Base-by-base conservation (phyloP, 2,113 vertebrate species). In the Hoplias malabaricus region DNA sequence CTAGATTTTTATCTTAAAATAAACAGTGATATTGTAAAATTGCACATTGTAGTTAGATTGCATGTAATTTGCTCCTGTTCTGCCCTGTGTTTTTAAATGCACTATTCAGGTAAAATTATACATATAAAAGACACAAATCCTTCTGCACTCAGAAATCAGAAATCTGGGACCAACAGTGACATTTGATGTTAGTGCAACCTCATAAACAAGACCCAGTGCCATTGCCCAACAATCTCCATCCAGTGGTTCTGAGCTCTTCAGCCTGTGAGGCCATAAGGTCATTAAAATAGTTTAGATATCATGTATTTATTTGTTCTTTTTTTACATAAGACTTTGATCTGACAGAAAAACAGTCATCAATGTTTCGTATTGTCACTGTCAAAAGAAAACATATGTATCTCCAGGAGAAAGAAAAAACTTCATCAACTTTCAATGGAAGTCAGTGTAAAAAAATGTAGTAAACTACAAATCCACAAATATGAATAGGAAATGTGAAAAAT, bases 141-240 rank as follows among this genome's bases (percentile, higher is more conserved):
- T 73, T 73, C 40, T 59, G 56, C 33, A 59, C 54, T 72, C 69
- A 56, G 69, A 14, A 59, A 43, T 38, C 38, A 73, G 48, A 70
- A 72, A 21, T 57, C 33, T 40, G 11, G 42, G 31, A 57, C 42
- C 40, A 59, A 59, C 61, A 34, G 56, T 16, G 63, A 62, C 48
- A 27, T 43, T 48, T 48, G 33, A 43, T 48, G n/a, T 23, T 34
- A 16, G 27, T 16, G 46, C 54, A 11, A 11, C 38, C n/a, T n/a
- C n/a, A n/a, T n/a, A n/a, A n/a, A n/a, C n/a, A n/a, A 46, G 27
- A 31, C 14, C 27, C 14, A 31, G 27, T 27, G 56, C 13, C 56
- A 59, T 13, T 59, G 13, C 25, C 25, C 56, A 31, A 16, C 5
- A 31, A 59, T 59, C 29, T 59, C 27, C 14, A 27, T 59, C 23